Conservation (phyloP, 1,140 invertebrate genomes). For the Drosophila sp. region DNA sequence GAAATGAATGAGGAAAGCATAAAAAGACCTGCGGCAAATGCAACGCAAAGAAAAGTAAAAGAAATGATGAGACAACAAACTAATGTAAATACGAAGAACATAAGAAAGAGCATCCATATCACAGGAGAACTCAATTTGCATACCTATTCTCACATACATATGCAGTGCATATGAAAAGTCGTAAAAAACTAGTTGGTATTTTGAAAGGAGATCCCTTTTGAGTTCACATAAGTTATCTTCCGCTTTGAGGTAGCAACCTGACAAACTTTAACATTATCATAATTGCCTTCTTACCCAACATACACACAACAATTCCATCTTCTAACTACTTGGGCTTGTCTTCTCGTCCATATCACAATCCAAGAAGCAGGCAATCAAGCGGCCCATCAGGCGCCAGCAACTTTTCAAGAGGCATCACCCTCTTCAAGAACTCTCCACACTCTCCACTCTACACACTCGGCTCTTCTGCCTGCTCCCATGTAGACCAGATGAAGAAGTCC, state of each 20-base stretch:
- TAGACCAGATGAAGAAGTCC: slow-evolving; percentile 11
- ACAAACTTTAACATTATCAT: slow-evolving; percentile 52
- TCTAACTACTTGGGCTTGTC: slow-evolving; percentile 39
- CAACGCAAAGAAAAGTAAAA: neutral
- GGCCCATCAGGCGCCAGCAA: slow-evolving; percentile 47
- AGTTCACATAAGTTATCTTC: slow-evolving; percentile 5
- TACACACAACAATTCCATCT: slow-evolving; percentile 29
- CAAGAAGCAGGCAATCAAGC: slow-evolving; percentile 50
- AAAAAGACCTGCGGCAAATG: neutral
- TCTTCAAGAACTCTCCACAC: neutral
- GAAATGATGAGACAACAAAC: neutral
- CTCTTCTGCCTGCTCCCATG: neutral
- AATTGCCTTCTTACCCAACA: slow-evolving; percentile 43
- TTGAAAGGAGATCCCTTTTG: slow-evolving; percentile 4
- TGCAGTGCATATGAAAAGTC: neutral
- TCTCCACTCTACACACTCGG: neutral
- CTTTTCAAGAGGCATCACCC: slow-evolving; percentile 38
- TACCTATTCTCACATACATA: slow-evolving; percentile 13
- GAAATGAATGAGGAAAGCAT: too few species aligned
- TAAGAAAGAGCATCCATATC: neutral
- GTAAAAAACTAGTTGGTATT: neutral
- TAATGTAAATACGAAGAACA: neutral
- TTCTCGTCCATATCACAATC: slow-evolving; percentile 29
- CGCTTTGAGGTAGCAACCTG: slow-evolving; percentile 27
- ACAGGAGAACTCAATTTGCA: neutral